Base-by-base conservation (phyloP, 2,797 vertebrate species). In the Trematomus bernacchii region DNA sequence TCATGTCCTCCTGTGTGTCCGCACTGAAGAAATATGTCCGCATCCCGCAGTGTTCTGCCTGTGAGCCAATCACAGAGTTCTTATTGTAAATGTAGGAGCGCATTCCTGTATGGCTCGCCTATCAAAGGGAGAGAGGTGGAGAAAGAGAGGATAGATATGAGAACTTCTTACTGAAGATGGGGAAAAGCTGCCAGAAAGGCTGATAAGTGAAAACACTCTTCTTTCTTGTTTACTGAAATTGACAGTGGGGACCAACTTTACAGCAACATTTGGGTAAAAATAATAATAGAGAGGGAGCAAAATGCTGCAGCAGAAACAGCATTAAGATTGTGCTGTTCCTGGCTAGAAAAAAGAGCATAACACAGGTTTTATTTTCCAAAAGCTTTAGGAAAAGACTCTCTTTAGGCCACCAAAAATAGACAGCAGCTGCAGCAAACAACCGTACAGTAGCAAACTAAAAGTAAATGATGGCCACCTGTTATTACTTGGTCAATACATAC, bases 1-100 rank as follows among this genome's bases (percentile, higher is more conserved):
- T 99, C 98, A 99, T 98, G 85, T 99, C 98, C 91, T 99, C 98
- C 73, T 96, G 97, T 58, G 98, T 99, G 89, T 99, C 98, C 0
- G 98, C 98, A 60, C 98, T 99, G 95, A 99, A 99, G 96, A 96
- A 99, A 94, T 99, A 99, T 0, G 98, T 99, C 90, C 98, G 92
- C 98, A 99, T 98, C 89, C 97, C 97, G 3, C 96, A 96, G 92
- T 98, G 96, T 93, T 99, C 97, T 0, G 96, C 96, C 94, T 97
- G 97, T 23, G 97, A 97, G 94, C 97, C 97, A 95, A 96, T 95
- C 77, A 95, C 92, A 95, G 97, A 96, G 91, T 96, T 97, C 95
- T 94, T 97, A 90, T 96, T 97, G 90, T 96, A 97, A 94, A 99
- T 99, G 93, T 98, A 98, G 1, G 97, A 97, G 82, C 98, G 95